phyloP scores from a whole-genome alignment of 1,140 invertebrate genomes.

The Trialeurodes vaporariorum region DNA sequence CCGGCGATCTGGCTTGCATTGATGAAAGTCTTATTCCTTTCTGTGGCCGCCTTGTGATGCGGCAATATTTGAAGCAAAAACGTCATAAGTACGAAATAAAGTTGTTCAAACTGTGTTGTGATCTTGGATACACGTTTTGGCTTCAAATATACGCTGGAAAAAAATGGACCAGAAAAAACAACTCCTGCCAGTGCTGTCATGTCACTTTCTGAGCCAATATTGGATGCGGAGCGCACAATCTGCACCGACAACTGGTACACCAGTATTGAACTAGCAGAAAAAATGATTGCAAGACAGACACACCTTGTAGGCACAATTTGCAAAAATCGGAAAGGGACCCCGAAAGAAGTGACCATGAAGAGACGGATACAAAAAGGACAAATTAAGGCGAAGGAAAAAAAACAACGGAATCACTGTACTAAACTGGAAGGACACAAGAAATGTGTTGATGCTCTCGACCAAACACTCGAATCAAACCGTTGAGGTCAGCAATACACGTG shows the following conservation, averaged over 20 bases:
- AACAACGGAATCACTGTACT: slow-evolving; percentile 19
- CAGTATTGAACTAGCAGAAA: slow-evolving; percentile 15
- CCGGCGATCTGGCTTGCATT: slow-evolving; percentile 24
- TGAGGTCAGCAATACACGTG: slow-evolving; percentile 13
- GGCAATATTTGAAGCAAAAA: slow-evolving; percentile 29
- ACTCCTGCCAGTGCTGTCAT: slow-evolving; percentile 22
- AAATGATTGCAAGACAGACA: slow-evolving; percentile 14
- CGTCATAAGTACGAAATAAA: slow-evolving; percentile 30
- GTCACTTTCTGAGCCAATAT: slow-evolving; percentile 19
- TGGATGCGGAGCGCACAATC: slow-evolving; percentile 26
- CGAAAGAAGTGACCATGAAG: slow-evolving; percentile 15
- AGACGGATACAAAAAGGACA: background rate
- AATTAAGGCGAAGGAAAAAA: slow-evolving; percentile 6
- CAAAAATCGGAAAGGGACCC: slow-evolving; percentile 17
- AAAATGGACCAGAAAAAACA: slow-evolving; percentile 14
- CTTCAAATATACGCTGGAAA: slow-evolving; percentile 29
- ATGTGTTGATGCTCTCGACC: slow-evolving; percentile 22
- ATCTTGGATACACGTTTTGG: slow-evolving; percentile 27
- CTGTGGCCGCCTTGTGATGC: slow-evolving; percentile 25
- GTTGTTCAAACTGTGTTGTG: slow-evolving; percentile 30
- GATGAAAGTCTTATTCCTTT: slow-evolving; percentile 32
- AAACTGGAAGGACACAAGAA: slow-evolving; percentile 26
- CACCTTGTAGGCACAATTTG: slow-evolving; percentile 17
- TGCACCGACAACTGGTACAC: slow-evolving; percentile 19
- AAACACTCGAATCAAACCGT: slow-evolving; percentile 17